Evolutionary conservation across 1,140 invertebrate genomes (phyloP).

Genomic region (Harpegnathos saltator): DNA sequence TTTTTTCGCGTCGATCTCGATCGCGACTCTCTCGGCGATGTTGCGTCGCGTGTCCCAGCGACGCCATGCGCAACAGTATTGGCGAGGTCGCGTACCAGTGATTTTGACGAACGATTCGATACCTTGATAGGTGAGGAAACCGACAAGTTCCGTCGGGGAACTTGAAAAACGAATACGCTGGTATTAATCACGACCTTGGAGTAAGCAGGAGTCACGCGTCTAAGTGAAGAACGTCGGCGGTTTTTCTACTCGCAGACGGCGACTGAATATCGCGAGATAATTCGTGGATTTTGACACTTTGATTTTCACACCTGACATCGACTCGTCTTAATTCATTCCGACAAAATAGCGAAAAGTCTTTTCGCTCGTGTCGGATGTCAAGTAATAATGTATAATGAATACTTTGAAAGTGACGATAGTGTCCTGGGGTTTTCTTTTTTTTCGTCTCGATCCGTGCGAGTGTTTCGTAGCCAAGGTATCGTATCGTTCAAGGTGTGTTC

Average conservation of each 20-base stretch:
- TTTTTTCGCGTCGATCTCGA: not conserved
- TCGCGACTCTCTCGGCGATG: not conserved
- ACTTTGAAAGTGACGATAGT: too few relatives aligned
- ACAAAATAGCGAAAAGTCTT: too few relatives aligned
- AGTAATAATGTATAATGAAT: too few relatives aligned
- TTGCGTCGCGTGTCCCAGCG: not conserved
- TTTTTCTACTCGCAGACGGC: constrained; percentile 1
- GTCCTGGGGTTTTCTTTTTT: not conserved
- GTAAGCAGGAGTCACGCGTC: not conserved
- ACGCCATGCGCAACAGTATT: not conserved
- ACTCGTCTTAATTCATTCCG: too few relatives aligned
- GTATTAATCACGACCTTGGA: not conserved
- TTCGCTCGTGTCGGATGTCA: too few relatives aligned
- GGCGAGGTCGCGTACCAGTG: not conserved
- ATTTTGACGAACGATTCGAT: constrained; percentile 19
- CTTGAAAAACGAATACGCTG: too few relatives aligned
- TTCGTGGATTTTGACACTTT: too few relatives aligned
- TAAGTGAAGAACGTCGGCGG: constrained; percentile 3
- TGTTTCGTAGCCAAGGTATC: constrained; percentile 23
- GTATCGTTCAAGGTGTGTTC: constrained; percentile 13
- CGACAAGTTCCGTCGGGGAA: not conserved
- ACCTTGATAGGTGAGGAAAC: constrained; percentile 25
- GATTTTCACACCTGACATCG: too few relatives aligned
- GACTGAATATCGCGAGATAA: too few relatives aligned
- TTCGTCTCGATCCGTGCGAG: not conserved